Evolutionary conservation across 1,140 invertebrate genomes (phyloP).

Genomic region (Mylabris phalerata): DNA sequence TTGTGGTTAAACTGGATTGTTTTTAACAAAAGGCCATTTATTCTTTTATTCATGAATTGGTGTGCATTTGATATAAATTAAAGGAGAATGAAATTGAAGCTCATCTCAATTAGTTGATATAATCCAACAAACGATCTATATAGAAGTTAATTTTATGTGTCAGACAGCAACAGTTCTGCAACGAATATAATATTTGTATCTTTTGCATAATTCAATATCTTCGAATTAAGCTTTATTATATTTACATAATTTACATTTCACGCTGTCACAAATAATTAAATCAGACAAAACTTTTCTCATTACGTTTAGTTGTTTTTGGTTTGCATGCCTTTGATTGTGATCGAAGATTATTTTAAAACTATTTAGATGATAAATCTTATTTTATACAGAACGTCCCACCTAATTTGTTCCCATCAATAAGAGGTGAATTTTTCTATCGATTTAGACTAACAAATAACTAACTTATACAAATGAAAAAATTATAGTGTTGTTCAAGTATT

Average conservation of each 20-base stretch:
- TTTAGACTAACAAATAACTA: background rate
- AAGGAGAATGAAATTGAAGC: conserved; percentile 17
- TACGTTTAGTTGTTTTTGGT: conserved; percentile 22
- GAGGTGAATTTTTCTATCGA: background rate
- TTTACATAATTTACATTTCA: conserved; percentile 33
- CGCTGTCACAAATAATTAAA: conserved; percentile 29
- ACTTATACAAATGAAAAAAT: background rate
- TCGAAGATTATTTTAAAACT: background rate
- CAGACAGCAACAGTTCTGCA: conserved; percentile 13
- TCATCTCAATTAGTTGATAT: conserved; percentile 18
- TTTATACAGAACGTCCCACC: background rate
- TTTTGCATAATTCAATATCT: conserved; percentile 32
- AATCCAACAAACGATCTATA: conserved; percentile 13
- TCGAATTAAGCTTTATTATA: conserved; percentile 28
- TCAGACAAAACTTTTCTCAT: conserved; percentile 30
- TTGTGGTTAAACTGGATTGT: conserved; percentile 9
- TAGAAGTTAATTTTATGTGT: conserved; percentile 9
- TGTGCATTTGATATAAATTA: no score
- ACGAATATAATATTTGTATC: conserved; percentile 23
- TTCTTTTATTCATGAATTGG: conserved; percentile 14
- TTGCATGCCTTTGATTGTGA: background rate
- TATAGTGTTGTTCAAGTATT: conserved; percentile 12
- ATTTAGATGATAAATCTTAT: no score
- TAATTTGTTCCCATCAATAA: background rate
- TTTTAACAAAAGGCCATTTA: conserved; percentile 12